Base-by-base conservation (phyloP, 2,888 invertebrate species). In the Cephus runcator region DNA sequence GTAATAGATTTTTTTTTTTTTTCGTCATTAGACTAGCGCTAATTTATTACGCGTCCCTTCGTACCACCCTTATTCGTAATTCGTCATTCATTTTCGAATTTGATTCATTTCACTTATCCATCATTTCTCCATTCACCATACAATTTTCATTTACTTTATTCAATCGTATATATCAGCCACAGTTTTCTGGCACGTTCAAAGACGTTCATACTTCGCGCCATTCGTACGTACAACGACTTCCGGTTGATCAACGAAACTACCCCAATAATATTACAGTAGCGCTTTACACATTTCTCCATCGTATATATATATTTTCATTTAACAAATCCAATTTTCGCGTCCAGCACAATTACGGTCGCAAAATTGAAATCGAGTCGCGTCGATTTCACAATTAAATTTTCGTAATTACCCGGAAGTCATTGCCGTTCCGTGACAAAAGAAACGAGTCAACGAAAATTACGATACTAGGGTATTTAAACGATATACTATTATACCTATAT, bases 401-500 rank as follows among this genome's bases (percentile, higher is more conserved):
- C 56, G 2, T 23, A 56, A 56, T 56, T 23, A 56, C 23, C 23
- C 56, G 56, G 56, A 56, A 56, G 56, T 23, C 56, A 56, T 23
- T 56, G 56, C 12, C 71, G 71, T 71, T 33, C 71, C 71, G 12
- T 34, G 71, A 56, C 56, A 23, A 56, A 69, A 77, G 23, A 78
- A 76, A 78, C 23, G 34, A 36, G 73, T 75, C 75, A 78, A 78
- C 73, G 75, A 76, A 71, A 34, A 78, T 76, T 75, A 78, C 71
- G 73, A 75, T 71, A 34, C 71, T 71, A 71, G 71, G 31, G 33
- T 33, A 71, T 71, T 71, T 71, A 34, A 69, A 79, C 76, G 31
- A 75, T 76, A 79, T 73, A 73, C 73, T 77, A 71, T 75, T 74
- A 34, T 69, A 76, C 76, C 77, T 77, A 75, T 73, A 69, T 71